Conservation (phyloP, 2,797 vertebrate species). For the Glossophaga mutica region DNA sequence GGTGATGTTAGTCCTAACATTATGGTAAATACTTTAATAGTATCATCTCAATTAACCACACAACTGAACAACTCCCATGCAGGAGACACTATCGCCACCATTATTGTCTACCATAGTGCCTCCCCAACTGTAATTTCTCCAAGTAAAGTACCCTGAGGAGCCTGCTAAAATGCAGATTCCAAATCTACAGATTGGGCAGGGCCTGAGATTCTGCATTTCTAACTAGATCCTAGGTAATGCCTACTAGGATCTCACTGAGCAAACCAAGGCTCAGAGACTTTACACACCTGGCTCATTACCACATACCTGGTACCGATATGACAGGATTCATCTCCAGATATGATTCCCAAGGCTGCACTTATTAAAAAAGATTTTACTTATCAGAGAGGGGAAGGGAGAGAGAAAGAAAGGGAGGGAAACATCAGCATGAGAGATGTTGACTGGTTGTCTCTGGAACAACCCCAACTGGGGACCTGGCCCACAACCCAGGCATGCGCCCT, state of each 20-base stretch:
- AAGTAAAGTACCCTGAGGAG: background rate
- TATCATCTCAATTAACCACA: background rate
- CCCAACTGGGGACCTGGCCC: too few relatives aligned
- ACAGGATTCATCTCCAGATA: background rate
- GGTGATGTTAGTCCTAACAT: background rate
- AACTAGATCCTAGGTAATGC: background rate
- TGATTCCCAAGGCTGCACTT: background rate
- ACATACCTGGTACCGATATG: background rate
- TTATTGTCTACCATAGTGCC: rapidly evolving
- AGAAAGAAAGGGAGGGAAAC: too few relatives aligned
- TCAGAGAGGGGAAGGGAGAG: too few relatives aligned
- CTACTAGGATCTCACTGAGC: background rate
- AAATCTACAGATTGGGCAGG: background rate
- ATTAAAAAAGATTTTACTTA: too few relatives aligned
- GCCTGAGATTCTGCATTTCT: background rate
- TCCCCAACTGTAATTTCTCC: background rate
- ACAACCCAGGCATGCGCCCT: too few relatives aligned
- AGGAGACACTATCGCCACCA: background rate
- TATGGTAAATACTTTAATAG: background rate
- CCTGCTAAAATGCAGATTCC: background rate
- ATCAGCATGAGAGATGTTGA: too few relatives aligned
- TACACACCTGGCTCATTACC: background rate
- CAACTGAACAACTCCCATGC: background rate
- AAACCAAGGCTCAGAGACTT: background rate
- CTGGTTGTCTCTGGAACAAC: too few relatives aligned